These are phyloP conservation scores for Paramuricea clavata DNA, from an alignment of 92 coral and sea anemone species.

Conservation along the genomic window DNA sequence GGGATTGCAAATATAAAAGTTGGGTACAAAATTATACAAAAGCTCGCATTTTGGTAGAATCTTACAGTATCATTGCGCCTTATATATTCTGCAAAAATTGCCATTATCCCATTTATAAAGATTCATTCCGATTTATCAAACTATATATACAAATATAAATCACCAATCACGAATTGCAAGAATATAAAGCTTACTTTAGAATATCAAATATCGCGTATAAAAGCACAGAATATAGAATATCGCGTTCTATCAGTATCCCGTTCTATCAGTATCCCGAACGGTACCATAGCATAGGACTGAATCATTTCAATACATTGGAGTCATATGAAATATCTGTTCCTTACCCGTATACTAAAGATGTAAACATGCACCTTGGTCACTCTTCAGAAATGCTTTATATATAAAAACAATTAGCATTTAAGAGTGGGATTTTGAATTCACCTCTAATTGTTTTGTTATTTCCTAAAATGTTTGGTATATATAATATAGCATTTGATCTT, in stretches of 20 bases:
- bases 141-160: background rate
- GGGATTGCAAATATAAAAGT: background rate
- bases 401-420: conserved; percentile 26
- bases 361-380: background rate
- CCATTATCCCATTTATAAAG: background rate
- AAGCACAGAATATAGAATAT: no score
- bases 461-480: conserved; percentile 17
- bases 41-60: background rate
- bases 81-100: background rate
- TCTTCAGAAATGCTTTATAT: conserved; percentile 32
- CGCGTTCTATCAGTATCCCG: no score
- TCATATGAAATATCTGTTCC: background rate
- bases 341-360: background rate
- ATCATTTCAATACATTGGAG: background rate
- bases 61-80: background rate
- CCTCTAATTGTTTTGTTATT: background rate
- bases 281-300: background rate
- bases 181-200: no score
- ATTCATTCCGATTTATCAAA: background rate
- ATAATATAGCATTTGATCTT: background rate
- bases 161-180: background rate
- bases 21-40: background rate
- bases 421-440: conserved; percentile 15
- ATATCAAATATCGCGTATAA: no score
- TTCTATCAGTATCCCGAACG: background rate